Evolutionary conservation across 2,113 vertebrate species (phyloP).

Genomic region (Ovis aries): DNA sequence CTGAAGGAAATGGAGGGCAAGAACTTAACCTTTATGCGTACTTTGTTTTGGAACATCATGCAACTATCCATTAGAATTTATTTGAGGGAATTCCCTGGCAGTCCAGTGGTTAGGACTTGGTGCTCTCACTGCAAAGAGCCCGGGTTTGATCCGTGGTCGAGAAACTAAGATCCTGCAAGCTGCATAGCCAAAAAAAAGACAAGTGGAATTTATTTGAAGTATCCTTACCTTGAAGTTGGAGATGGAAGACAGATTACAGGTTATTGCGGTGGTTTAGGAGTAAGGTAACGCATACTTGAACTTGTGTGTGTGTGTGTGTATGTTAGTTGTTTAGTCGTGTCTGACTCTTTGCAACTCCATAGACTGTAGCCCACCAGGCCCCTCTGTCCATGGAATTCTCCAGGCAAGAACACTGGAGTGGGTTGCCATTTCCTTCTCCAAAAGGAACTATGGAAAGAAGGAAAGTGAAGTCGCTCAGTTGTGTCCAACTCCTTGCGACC

Average conservation of each 20-base stretch:
- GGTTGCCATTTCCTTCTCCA: not conserved
- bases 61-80: not conserved
- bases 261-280: not conserved
- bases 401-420: not conserved
- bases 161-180: not conserved
- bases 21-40: not conserved
- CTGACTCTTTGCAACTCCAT: not conserved
- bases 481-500: not conserved
- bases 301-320: not conserved
- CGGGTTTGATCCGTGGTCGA: not conserved
- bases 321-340: not conserved
- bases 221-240: not conserved
- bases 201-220: not conserved
- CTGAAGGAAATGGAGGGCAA: rapidly evolving
- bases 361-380: not conserved
- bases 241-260: not conserved
- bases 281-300: not conserved
- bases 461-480: not conserved
- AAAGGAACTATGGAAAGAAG: not conserved
- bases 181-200: not conserved
- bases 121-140: not conserved
- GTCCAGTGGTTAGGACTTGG: not conserved
- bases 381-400: not conserved
- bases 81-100: not conserved
- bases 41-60: not conserved